phyloP scores from a whole-genome alignment of 2,888 invertebrate genomes.

The Ectropis crepuscularia region DNA sequence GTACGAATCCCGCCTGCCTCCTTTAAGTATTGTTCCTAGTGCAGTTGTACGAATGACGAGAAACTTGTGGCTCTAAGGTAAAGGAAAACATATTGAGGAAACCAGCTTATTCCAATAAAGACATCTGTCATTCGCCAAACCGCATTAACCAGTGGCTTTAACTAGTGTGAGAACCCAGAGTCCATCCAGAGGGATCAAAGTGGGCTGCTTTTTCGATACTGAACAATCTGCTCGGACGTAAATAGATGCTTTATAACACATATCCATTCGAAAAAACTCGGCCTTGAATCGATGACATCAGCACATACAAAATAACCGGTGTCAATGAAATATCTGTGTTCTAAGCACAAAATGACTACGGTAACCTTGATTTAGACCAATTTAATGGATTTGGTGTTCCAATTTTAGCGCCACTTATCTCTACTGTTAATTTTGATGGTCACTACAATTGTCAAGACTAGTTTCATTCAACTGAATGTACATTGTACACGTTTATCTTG shows the following conservation, averaged over 20 bases:
- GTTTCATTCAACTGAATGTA: no score
- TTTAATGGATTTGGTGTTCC: slow-evolving; percentile 29
- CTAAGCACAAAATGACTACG: slow-evolving; percentile 22
- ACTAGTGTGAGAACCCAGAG: no score
- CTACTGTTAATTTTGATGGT: neutral
- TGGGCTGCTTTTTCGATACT: slow-evolving; percentile 1
- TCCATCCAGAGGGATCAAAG: no score
- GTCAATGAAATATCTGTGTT: slow-evolving; percentile 30
- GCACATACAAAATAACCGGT: slow-evolving; percentile 31
- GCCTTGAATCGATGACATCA: slow-evolving; percentile 54
- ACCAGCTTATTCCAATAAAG: no score
- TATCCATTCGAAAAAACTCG: slow-evolving; percentile 18
- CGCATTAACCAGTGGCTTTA: no score
- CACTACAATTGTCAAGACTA: neutral
- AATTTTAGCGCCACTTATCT: slow-evolving; percentile 16
- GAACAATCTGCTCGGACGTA: slow-evolving; percentile 17
- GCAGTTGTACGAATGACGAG: no score
- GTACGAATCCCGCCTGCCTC: no score
- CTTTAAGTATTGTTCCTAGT: no score
- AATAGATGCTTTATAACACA: slow-evolving; percentile 19
- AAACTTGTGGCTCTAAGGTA: no score
- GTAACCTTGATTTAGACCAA: slow-evolving; percentile 35
- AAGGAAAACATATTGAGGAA: no score
- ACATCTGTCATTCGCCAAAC: no score
- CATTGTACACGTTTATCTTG: no score